Base-by-base conservation (phyloP, 1,140 invertebrate species). In the Drosophila pseudoobscura region DNA sequence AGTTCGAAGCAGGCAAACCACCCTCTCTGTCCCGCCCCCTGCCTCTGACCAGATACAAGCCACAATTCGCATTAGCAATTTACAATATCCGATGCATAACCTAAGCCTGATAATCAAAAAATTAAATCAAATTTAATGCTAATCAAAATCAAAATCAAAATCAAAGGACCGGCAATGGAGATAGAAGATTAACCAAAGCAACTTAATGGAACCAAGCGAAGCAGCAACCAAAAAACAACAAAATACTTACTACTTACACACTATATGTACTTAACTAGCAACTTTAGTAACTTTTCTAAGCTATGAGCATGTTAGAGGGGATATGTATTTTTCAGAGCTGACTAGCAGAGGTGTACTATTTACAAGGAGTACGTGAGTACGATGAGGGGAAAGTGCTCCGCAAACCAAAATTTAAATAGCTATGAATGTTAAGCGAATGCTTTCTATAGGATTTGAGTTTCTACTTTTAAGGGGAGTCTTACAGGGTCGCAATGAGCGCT, bases 51-150 rank as follows among this genome's bases (percentile, higher is more conserved):
- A 17, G 15, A 31, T 15, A 35, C 24, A 63, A 57, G 20, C 50
- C 59, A 26, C 45, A 65, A 58, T 50, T 47, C 47, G 51, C 52
- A 24, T 54, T 22, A 52, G 47, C 57, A 51, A 60, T 31, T 31
- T 45, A 57, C 55, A 54, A 63, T 78, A 46, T 59, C 15, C 35
- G 63, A 61, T 58, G 57, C 57, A 35, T 56, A 70, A 53, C 55
- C 76, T 51, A 89, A 79, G 87, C 87, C 87, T 85, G 87, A 90
- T 90, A 90, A 90, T 90, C 87, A 90, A 90, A 89, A 87, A 87
- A 90, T 90, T 90, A 90, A 90, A 90, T 90, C 78, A 90, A 90
- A 90, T 90, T 90, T 90, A 90, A 90, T 90, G 75, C 76, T 77
- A 89, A 83, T 75, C 68, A 66, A 65, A 65, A 13, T 17, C 68